Evolutionary conservation across 2,888 invertebrate species (phyloP).

Genomic region (Drosophila falleni): DNA sequence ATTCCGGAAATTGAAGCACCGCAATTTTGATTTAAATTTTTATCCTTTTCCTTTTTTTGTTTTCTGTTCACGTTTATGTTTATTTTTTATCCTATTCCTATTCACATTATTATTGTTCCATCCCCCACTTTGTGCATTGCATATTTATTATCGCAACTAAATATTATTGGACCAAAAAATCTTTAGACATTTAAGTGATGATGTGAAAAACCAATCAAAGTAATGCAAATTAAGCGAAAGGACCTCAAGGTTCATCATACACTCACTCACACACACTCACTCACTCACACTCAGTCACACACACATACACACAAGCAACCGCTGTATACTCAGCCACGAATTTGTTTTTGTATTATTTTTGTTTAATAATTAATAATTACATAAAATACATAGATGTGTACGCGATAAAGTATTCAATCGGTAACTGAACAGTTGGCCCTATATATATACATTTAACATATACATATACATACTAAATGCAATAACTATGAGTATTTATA

Average conservation of each 20-base stretch:
- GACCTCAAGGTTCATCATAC: constrained; percentile 18
- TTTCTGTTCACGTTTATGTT: constrained; percentile 15
- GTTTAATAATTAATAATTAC: constrained; percentile 63
- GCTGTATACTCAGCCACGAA: constrained; percentile 73
- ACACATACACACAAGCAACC: constrained; percentile 42
- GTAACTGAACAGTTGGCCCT: constrained; percentile 50
- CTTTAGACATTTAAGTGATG: constrained; percentile 86
- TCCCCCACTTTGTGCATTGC: constrained; percentile 54
- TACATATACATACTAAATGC: constrained; percentile 17
- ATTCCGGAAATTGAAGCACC: constrained; percentile 54
- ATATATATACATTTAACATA: constrained; percentile 27
- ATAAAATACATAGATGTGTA: constrained; percentile 62
- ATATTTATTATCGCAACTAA: constrained; percentile 68
- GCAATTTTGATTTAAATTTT: constrained; percentile 37
- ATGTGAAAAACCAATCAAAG: constrained; percentile 49
- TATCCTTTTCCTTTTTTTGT: constrained; percentile 28
- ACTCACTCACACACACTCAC: neutral
- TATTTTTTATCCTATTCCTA: constrained; percentile 29
- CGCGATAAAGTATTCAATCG: constrained; percentile 66
- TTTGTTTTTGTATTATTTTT: constrained; percentile 76
- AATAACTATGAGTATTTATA: constrained; percentile 21
- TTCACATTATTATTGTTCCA: constrained; percentile 18
- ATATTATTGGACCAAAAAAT: constrained; percentile 86
- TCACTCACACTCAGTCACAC: neutral
- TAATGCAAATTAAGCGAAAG: constrained; percentile 48